Conservation (phyloP, 2,888 invertebrate species). For the Stenichneumon culpator region DNA sequence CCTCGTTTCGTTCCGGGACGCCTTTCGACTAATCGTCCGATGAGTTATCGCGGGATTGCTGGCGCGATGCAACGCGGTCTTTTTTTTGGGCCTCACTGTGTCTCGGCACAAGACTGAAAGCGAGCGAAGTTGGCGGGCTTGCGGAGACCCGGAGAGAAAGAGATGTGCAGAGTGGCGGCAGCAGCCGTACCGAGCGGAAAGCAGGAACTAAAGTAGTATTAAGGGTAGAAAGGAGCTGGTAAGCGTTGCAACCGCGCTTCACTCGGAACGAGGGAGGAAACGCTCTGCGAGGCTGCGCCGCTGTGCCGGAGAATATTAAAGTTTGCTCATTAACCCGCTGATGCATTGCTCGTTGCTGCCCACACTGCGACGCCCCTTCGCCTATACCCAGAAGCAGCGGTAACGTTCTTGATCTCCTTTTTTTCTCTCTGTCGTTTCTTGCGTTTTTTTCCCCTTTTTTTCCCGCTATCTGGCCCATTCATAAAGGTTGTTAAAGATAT, state of each 20-base stretch:
- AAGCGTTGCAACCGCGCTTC: slow-evolving; percentile 63
- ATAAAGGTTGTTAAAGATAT: slow-evolving; percentile 62
- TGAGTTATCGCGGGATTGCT: slow-evolving; percentile 32
- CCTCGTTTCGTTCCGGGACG: slow-evolving; percentile 1
- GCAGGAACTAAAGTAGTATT: slow-evolving; percentile 66
- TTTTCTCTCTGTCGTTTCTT: slow-evolving; percentile 41
- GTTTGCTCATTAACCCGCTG: slow-evolving; percentile 80
- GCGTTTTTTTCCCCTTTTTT: slow-evolving; percentile 30
- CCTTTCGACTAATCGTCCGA: slow-evolving; percentile 1
- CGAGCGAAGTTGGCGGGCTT: slow-evolving; percentile 2
- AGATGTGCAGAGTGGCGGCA: slow-evolving; percentile 29
- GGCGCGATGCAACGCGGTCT: slow-evolving; percentile 6
- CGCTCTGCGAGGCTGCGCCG: slow-evolving; percentile 49
- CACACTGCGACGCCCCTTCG: slow-evolving; percentile 59
- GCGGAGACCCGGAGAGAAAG: slow-evolving; percentile 26
- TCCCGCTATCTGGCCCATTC: slow-evolving; percentile 48
- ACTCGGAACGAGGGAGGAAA: slow-evolving; percentile 59
- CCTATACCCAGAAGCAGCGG: slow-evolving; percentile 51
- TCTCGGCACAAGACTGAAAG: slow-evolving; percentile 13
- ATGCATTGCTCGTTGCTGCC: slow-evolving; percentile 76
- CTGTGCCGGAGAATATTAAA: slow-evolving; percentile 77
- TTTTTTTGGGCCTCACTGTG: slow-evolving; percentile 2
- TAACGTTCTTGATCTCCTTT: slow-evolving; percentile 46
- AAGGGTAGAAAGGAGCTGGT: slow-evolving; percentile 65
- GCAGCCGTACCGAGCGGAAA: slow-evolving; percentile 34